Evolutionary conservation across 1,140 invertebrate species (phyloP).

Genomic region (Drosophila chauvacae): DNA sequence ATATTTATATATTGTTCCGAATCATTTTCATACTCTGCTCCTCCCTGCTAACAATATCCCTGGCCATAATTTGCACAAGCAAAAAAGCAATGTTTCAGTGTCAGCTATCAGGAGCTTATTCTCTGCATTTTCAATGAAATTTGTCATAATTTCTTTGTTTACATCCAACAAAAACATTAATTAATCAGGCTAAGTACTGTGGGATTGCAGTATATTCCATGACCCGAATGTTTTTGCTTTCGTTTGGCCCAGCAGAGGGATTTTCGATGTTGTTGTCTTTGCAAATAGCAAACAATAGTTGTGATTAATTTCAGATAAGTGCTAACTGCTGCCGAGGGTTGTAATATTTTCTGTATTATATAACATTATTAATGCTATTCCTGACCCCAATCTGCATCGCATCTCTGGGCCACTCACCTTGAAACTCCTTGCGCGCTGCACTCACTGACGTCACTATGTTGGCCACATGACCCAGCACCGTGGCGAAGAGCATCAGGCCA

Average conservation of each 20-base stretch:
- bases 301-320: constrained; percentile 12
- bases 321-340: not conserved
- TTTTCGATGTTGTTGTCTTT: constrained; percentile 1
- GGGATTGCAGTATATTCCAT: not conserved
- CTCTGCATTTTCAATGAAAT: constrained; percentile 13
- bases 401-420: constrained; percentile 88
- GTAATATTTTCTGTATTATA: not conserved
- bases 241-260: not conserved
- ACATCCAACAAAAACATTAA: constrained; percentile 24
- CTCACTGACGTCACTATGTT: constrained; percentile 98
- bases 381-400: not conserved
- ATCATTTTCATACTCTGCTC: not conserved
- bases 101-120: constrained; percentile 17
- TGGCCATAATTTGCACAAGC: constrained; percentile 1
- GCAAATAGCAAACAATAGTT: constrained; percentile 1
- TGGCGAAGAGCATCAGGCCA: constrained; percentile 95
- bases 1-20: constrained; percentile 1
- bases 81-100: constrained; percentile 1
- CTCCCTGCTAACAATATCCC: not conserved
- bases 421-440: constrained; percentile 96
- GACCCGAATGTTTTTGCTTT: not conserved
- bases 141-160: constrained; percentile 20
- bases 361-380: not conserved
- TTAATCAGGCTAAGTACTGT: constrained; percentile 43
- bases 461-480: constrained; percentile 96